Conservation (phyloP, 2,888 invertebrate species). For the Arctia plantaginis region DNA sequence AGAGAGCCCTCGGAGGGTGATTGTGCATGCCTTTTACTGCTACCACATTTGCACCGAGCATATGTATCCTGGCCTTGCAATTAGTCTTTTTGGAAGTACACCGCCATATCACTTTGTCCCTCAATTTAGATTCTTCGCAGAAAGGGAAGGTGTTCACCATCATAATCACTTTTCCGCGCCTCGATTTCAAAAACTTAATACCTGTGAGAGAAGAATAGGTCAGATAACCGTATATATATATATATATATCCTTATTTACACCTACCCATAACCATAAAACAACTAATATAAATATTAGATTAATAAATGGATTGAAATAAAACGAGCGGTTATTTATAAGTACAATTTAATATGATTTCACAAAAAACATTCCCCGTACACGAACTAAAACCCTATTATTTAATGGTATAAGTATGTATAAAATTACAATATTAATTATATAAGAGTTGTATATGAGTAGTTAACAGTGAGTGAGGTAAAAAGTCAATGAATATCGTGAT, state of each 20-base stretch:
- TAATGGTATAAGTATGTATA: slow-evolving; percentile 83
- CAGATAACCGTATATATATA: slow-evolving; percentile 58
- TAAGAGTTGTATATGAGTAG: slow-evolving; percentile 77
- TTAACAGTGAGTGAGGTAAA: slow-evolving; percentile 81
- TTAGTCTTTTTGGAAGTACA: slow-evolving; percentile 86
- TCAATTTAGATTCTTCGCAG: slow-evolving; percentile 83
- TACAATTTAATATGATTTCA: slow-evolving; percentile 86
- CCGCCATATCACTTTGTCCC: slow-evolving; percentile 84
- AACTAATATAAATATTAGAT: slow-evolving; percentile 17
- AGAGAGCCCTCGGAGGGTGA: slow-evolving; percentile 77
- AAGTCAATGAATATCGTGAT: slow-evolving; percentile 59
- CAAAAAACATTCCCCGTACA: slow-evolving; percentile 84
- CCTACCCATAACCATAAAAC: slow-evolving; percentile 27
- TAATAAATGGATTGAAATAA: slow-evolving; percentile 62
- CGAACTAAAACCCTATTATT: slow-evolving; percentile 81
- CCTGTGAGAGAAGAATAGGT: slow-evolving; percentile 75
- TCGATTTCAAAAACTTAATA: slow-evolving; percentile 83
- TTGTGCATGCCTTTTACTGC: slow-evolving; percentile 85
- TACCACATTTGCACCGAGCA: slow-evolving; percentile 80
- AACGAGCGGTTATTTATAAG: slow-evolving; percentile 83
- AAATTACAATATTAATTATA: slow-evolving; percentile 78
- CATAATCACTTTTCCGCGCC: slow-evolving; percentile 85
- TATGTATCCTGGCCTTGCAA: slow-evolving; percentile 84
- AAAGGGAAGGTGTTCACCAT: slow-evolving; percentile 86
- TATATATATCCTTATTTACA: slow-evolving; percentile 12